Conservation (phyloP, 2,797 vertebrate genomes). For the Bovichtus variegatus region DNA sequence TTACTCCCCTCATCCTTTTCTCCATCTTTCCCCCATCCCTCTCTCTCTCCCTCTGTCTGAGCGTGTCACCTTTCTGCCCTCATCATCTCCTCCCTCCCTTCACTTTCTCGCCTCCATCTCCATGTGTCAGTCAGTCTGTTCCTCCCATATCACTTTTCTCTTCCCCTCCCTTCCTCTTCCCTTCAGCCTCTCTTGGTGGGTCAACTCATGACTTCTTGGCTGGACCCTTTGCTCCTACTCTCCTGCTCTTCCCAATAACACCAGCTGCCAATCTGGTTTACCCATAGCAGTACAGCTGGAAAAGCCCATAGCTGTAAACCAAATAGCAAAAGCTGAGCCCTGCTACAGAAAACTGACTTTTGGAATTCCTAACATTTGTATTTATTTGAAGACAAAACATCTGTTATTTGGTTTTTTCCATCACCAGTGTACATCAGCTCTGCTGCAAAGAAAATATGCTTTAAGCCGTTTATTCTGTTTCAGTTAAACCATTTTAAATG, state of each 20-base stretch:
- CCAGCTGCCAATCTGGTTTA: conserved; percentile 64
- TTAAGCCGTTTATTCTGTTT: conserved; percentile 7
- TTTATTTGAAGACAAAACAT: conserved; percentile 50
- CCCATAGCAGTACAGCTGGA: conserved; percentile 24
- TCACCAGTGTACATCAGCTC: background rate
- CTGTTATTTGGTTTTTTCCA: conserved; percentile 18
- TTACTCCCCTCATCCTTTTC: conserved; percentile 49
- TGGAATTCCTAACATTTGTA: conserved; percentile 34
- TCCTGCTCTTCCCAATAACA: conserved; percentile 56
- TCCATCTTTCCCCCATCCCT: conserved; percentile 49
- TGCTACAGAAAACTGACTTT: background rate
- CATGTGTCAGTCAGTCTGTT: conserved; percentile 66
- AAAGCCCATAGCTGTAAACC: conserved; percentile 27
- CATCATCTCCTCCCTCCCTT: conserved; percentile 53
- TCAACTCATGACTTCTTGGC: conserved; percentile 59
- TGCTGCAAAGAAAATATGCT: conserved; percentile 18
- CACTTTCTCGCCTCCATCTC: conserved; percentile 47
- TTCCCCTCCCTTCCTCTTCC: conserved; percentile 48
- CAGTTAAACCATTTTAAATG: conserved; percentile 1
- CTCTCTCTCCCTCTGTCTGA: conserved; percentile 48
- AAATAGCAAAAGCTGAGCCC: conserved; percentile 33
- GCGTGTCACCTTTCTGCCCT: conserved; percentile 69
- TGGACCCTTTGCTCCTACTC: conserved; percentile 53
- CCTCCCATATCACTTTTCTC: conserved; percentile 70
- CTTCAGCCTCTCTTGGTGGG: conserved; percentile 60